Evolutionary conservation across 2,113 vertebrate species (phyloP).

Genomic region (Nerophis ophidion): DNA sequence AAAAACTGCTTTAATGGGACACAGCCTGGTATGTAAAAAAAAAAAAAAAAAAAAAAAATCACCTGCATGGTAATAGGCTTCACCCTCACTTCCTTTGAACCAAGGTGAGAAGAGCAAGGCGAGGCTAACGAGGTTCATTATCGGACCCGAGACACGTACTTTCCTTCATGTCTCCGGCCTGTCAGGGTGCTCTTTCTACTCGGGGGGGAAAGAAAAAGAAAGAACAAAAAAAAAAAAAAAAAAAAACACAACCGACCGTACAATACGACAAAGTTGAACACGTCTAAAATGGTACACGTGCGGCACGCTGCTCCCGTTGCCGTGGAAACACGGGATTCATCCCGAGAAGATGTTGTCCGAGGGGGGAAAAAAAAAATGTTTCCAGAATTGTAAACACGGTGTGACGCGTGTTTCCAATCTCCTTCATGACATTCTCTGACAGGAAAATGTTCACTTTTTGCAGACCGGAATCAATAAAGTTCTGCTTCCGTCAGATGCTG

Average conservation of each 20-base stretch:
- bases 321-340: conserved; percentile 61
- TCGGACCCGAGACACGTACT: conserved; percentile 36
- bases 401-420: conserved; percentile 22
- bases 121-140: conserved; percentile 60
- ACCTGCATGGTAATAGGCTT: conserved; percentile 50
- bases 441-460: too few relatives aligned
- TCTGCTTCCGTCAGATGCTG: too few relatives aligned
- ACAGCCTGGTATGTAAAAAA: conserved; percentile 33
- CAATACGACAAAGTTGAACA: conserved; percentile 19
- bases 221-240: too few relatives aligned
- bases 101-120: conserved; percentile 21
- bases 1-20: conserved; percentile 50
- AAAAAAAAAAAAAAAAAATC: conserved; percentile 14
- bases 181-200: conserved; percentile 32
- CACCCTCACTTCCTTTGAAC: conserved; percentile 27
- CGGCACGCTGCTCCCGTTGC: conserved; percentile 49
- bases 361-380: conserved; percentile 57
- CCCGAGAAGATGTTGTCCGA: conserved; percentile 42
- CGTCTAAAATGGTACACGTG: conserved; percentile 37
- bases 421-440: too few relatives aligned
- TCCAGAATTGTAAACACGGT: conserved; percentile 56
- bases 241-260: too few relatives aligned
- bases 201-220: conserved; percentile 57
- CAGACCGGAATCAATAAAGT: too few relatives aligned
- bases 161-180: conserved; percentile 33